Base-by-base conservation (phyloP, 1,140 invertebrate species). In the Hirudo medicinalis region DNA sequence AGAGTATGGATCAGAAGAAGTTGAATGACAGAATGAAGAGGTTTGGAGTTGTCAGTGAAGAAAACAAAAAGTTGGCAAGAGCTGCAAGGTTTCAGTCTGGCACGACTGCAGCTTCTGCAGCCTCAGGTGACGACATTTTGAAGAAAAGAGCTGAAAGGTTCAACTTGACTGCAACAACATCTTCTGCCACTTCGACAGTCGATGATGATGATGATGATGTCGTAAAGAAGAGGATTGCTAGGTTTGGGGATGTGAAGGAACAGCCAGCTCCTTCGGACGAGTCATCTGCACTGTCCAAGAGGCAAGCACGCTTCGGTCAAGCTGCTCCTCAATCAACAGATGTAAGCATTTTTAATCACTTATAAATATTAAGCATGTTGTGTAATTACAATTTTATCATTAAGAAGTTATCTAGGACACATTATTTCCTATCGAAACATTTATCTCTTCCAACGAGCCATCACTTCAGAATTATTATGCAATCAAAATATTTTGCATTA, bases 141-240 rank as follows among this genome's bases (percentile, higher is more conserved):
- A 63, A 63, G 57, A 63, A 63, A n/a, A 63, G 57, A 32, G 57
- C 57, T 1, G 57, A 63, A 63, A 63, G 57, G 57, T 63, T 63
- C 57, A 63, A 63, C 57, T 13, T 63, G 19, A 63, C 67, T 40
- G 20, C 22, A 29, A 68, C 27, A 29, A 68, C 67, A 13, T 9
- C 67, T 32, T 13, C 67, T 68, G 36, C 36, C 36, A 68, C 67
- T 68, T 36, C 67, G 11, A 68, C 25, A 32, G 57, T 63, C 9
- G 13, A n/a, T 22, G 57, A 22, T 63, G 55, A 60, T 60, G n/a
- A n/a, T n/a, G 57, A 63, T 63, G 29, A 63, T 32, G 57, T n/a
- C 19, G 29, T 63, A 22, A 22, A 25, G 20, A 63, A 63, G 57
- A 63, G 57, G 57, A 63, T 25, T 25, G 57, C 57, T 13, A 63